phyloP scores from a whole-genome alignment of 2,797 vertebrate species.

The Discoglossus pictus region DNA sequence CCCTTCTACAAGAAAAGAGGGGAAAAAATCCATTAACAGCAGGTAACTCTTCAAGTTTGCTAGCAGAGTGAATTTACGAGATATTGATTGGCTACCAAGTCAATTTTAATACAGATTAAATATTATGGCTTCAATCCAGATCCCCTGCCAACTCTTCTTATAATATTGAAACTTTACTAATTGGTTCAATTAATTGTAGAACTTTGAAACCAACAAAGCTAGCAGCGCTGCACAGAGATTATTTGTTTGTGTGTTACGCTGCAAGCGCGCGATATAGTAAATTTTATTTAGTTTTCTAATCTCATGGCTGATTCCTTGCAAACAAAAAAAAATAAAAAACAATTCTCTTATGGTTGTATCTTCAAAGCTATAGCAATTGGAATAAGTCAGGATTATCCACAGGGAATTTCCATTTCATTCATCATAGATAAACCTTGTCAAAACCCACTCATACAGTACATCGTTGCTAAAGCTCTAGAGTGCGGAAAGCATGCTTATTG shows the following conservation, averaged over 20 bases:
- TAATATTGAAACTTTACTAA: constrained; percentile 35
- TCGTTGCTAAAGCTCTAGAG: constrained; percentile 12
- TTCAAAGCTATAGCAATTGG: constrained; percentile 44
- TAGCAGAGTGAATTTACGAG: constrained; percentile 61
- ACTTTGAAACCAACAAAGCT: constrained; percentile 13
- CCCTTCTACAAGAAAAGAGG: constrained; percentile 44
- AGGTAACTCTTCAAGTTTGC: constrained; percentile 57
- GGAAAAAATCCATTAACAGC: constrained; percentile 60
- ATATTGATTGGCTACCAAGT: constrained; percentile 57
- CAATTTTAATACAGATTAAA: constrained; percentile 57
- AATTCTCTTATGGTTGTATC: constrained; percentile 34
- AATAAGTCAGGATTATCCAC: constrained; percentile 46
- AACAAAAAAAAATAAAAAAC: constrained; percentile 24
- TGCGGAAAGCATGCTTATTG: constrained; percentile 24
- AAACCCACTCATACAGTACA: constrained; percentile 44
- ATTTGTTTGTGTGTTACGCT: constrained; percentile 38
- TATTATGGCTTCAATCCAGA: constrained; percentile 52
- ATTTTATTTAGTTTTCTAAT: constrained; percentile 36
- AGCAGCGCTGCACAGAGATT: constrained; percentile 34
- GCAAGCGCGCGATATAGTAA: constrained; percentile 31
- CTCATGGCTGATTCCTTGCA: constrained; percentile 39
- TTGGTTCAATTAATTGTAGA: constrained; percentile 54
- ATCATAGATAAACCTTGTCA: constrained; percentile 52
- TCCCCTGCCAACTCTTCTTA: neutral
- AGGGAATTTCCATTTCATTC: constrained; percentile 41